phyloP scores from a whole-genome alignment of 1,140 invertebrate species.

The Hyposmocoma kahamanoa region DNA sequence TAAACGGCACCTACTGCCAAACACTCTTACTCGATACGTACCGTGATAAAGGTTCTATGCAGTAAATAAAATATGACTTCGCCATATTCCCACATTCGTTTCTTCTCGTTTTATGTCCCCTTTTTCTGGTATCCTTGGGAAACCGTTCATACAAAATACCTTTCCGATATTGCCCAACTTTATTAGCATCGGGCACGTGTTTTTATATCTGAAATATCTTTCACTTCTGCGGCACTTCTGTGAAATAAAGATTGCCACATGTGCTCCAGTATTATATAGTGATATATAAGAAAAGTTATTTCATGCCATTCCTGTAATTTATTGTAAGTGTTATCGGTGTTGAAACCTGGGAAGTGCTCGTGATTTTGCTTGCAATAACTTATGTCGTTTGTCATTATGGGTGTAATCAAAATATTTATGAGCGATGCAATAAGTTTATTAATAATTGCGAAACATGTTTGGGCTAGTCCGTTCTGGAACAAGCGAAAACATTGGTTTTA shows the following conservation, averaged over 20 bases:
- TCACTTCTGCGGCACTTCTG: slow-evolving; percentile 45
- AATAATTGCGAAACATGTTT: no score
- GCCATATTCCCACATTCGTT: slow-evolving; percentile 68
- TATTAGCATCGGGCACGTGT: slow-evolving; percentile 66
- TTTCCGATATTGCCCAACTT: slow-evolving; percentile 66
- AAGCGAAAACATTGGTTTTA: no score
- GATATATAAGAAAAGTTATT: slow-evolving; percentile 34
- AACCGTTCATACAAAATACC: slow-evolving; percentile 69
- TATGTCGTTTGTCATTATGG: slow-evolving; percentile 13
- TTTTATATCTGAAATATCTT: slow-evolving; percentile 63
- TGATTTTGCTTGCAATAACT: slow-evolving; percentile 25
- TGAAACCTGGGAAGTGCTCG: slow-evolving; percentile 20
- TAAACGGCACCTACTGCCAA: slow-evolving; percentile 51
- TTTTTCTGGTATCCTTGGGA: slow-evolving; percentile 57
- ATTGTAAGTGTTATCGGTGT: slow-evolving; percentile 24
- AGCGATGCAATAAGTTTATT: neutral
- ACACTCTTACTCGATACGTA: slow-evolving; percentile 61
- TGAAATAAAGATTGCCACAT: slow-evolving; percentile 47
- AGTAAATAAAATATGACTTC: slow-evolving; percentile 74
- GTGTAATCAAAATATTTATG: slow-evolving; percentile 2
- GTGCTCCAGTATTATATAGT: slow-evolving; percentile 32
- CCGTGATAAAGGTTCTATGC: slow-evolving; percentile 71
- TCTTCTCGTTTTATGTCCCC: slow-evolving; percentile 63
- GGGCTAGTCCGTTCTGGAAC: no score
- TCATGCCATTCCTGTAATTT: slow-evolving; percentile 31